Percentiles rank a stretch among this genome's conserved stretches.
These are phyloP conservation scores for Oscheius myriophilus DNA, from an alignment of 2,888 invertebrate species.

Conservation along the genomic window DNA sequence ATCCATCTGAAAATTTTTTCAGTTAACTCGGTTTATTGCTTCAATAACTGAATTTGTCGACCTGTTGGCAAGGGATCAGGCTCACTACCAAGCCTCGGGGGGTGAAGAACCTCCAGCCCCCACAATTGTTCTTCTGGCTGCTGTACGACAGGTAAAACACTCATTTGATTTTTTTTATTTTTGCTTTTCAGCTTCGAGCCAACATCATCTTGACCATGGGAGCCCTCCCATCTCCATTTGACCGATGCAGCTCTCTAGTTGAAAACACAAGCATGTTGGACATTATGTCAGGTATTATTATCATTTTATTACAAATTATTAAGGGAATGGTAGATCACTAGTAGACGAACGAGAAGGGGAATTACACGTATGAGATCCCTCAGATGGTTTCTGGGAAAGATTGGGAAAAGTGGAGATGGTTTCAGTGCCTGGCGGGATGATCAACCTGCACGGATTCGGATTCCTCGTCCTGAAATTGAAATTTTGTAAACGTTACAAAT, in stretches of 20 bases:
- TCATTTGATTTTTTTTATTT: constrained; percentile 1
- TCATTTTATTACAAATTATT: not conserved
- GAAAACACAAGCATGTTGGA: constrained; percentile 28
- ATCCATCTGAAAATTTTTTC: constrained; percentile 31
- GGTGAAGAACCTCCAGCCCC: constrained; percentile 24
- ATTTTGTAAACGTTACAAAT: too few species aligned
- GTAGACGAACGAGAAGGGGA: constrained; percentile 22
- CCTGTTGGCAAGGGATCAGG: constrained; percentile 54
- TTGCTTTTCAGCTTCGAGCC: constrained; percentile 47
- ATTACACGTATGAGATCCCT: constrained; percentile 31
- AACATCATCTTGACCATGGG: constrained; percentile 60
- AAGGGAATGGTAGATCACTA: not conserved
- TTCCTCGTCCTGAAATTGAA: constrained; percentile 42
- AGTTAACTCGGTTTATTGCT: constrained; percentile 40
- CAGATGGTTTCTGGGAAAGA: constrained; percentile 21
- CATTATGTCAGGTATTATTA: constrained; percentile 21
- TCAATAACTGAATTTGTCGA: constrained; percentile 55
- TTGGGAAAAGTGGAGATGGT: not conserved
- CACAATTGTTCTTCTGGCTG: constrained; percentile 33
- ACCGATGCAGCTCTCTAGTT: constrained; percentile 31
- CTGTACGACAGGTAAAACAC: constrained; percentile 31
- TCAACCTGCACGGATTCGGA: constrained; percentile 49
- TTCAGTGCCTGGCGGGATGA: constrained; percentile 34
- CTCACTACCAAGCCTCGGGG: constrained; percentile 44
- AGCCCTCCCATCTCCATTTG: constrained; percentile 61